phyloP scores from a whole-genome alignment of 30 jellyfish, hydroid and myxozoan genomes.

The Sanderia malayensis region DNA sequence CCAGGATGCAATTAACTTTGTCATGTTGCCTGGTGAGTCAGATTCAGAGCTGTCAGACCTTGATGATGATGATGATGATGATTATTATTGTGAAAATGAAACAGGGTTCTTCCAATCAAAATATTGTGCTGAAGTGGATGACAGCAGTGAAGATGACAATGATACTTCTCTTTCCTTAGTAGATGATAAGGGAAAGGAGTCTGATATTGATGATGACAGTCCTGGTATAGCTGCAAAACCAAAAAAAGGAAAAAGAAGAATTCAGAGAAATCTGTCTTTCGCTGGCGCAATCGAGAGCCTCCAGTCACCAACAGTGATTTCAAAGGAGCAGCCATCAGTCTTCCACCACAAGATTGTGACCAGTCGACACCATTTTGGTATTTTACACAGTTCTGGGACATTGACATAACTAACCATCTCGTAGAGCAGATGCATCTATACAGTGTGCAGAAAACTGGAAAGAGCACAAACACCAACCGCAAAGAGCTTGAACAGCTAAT shows the following conservation, averaged over 20 bases:
- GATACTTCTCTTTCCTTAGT: neutral
- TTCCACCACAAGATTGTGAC: constrained; percentile 35
- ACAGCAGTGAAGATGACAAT: constrained; percentile 6
- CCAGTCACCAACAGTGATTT: constrained; percentile 31
- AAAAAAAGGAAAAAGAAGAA: constrained; percentile 19
- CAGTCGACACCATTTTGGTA: constrained; percentile 19
- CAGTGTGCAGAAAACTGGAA: neutral
- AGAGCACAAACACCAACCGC: neutral
- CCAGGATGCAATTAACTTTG: constrained; percentile 19
- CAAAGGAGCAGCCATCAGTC: constrained; percentile 32
- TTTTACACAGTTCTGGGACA: constrained; percentile 17
- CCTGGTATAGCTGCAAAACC: constrained; percentile 11
- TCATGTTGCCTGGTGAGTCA: constrained; percentile 21
- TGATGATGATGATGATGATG: constrained; percentile 26
- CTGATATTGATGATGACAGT: constrained; percentile 24
- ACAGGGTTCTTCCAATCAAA: constrained; percentile 16
- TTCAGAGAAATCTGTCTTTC: constrained; percentile 16
- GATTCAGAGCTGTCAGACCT: constrained; percentile 22
- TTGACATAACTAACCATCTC: constrained; percentile 17
- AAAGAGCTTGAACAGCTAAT: neutral
- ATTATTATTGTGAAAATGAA: too few species aligned
- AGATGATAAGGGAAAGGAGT: neutral
- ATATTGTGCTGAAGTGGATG: constrained; percentile 24
- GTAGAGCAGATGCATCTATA: constrained; percentile 9
- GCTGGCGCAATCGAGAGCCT: constrained; percentile 46